Conservation (phyloP, 2,797 vertebrate species). For the Danio albolineatus region DNA sequence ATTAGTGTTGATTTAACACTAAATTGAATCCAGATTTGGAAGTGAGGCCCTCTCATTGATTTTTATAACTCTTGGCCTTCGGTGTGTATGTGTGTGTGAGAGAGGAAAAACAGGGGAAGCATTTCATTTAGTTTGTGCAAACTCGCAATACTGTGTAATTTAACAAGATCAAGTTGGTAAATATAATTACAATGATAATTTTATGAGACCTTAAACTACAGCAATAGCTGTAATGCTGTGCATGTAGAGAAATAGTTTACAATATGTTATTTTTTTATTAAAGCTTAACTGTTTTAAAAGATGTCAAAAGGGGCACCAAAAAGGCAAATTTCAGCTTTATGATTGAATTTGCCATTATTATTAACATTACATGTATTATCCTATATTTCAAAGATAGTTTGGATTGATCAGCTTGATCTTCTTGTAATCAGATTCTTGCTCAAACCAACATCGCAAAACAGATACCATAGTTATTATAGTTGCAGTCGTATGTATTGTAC, state of each 20-base stretch:
- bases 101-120: neutral
- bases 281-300: neutral
- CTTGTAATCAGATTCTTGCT: too few species aligned
- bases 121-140: neutral
- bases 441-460: too few species aligned
- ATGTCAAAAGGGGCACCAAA: too few species aligned
- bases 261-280: too few species aligned
- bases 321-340: too few species aligned
- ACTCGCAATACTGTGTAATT: neutral
- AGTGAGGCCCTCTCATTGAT: slow-evolving; percentile 61
- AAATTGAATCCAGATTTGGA: slow-evolving; percentile 65
- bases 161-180: neutral
- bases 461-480: too few species aligned
- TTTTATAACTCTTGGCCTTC: slow-evolving; percentile 43
- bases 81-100: neutral
- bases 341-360: too few species aligned
- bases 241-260: neutral
- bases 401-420: too few species aligned
- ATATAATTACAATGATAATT: neutral
- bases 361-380: too few species aligned
- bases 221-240: neutral
- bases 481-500: too few species aligned
- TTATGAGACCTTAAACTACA: slow-evolving; percentile 1
- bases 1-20: slow-evolving; percentile 65
- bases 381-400: too few species aligned